Conservation (phyloP, 2,888 invertebrate species). For the Arge pagana region DNA sequence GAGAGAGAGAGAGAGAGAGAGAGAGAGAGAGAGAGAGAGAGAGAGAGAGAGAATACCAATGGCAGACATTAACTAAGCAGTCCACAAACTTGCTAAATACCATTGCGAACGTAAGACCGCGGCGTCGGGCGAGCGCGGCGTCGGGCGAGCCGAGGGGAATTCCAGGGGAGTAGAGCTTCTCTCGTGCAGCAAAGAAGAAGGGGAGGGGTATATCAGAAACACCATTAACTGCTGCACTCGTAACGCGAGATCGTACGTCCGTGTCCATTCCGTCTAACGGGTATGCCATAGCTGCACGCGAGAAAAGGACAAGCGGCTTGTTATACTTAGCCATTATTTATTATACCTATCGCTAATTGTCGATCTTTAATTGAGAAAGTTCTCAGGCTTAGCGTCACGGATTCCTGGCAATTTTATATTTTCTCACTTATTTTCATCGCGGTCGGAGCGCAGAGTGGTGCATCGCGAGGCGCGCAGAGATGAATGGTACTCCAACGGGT, state of each 20-base stretch:
- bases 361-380: conserved; percentile 55
- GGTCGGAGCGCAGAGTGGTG: not conserved
- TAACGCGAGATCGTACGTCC: conserved; percentile 28
- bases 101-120: conserved; percentile 17
- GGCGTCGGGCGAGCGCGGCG: no score
- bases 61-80: conserved; percentile 19
- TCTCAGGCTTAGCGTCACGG: conserved; percentile 46
- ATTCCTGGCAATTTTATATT: conserved; percentile 23
- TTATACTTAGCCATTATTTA: conserved; percentile 21
- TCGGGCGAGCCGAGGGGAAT: no score
- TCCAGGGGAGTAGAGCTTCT: no score
- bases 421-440: conserved; percentile 9
- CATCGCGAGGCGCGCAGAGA: conserved; percentile 2
- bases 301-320: conserved; percentile 14
- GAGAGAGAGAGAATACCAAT: no score
- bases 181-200: no score
- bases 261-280: conserved; percentile 20
- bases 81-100: conserved; percentile 18
- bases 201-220: no score
- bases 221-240: conserved; percentile 21
- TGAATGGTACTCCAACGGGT: conserved; percentile 6
- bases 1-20: no score
- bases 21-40: no score
- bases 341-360: conserved; percentile 44
- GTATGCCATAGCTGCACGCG: conserved; percentile 12